Percentiles rank a stretch among this genome's conserved stretches.
These are phyloP conservation scores for Lamellibrachia luymesi DNA, from an alignment of 1,140 invertebrate genomes.

Conservation along the genomic window DNA sequence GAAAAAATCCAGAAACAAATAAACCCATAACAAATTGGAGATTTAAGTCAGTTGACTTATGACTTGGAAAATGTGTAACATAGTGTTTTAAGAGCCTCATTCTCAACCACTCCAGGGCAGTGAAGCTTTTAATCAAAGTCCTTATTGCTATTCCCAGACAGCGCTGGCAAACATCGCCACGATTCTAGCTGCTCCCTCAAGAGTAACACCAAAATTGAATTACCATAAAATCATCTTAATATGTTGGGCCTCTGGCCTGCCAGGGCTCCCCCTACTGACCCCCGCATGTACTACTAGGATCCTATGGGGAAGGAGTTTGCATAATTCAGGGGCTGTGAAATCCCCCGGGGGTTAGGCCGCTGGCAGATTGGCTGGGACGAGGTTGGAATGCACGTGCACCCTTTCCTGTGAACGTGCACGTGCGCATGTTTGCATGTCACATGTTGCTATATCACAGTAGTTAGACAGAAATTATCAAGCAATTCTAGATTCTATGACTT, in stretches of 20 bases:
- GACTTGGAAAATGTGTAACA: neutral
- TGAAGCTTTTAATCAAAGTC: neutral
- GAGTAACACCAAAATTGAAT: neutral
- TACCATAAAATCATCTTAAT: conserved; percentile 1
- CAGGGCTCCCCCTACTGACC: neutral
- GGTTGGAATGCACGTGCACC: neutral
- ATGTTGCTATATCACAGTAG: neutral
- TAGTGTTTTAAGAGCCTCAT: neutral
- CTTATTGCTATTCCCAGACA: neutral
- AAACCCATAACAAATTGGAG: neutral
- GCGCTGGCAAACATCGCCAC: neutral
- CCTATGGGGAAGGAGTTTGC: neutral
- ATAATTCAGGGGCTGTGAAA: neutral
- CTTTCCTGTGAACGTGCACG: neutral
- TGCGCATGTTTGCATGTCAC: neutral
- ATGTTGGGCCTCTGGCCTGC: neutral
- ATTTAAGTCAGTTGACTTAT: neutral
- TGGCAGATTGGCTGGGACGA: neutral
- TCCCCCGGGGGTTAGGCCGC: neutral
- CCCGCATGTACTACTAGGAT: neutral
- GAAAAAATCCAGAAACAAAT: neutral
- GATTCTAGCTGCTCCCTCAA: neutral
- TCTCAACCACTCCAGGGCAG: neutral
- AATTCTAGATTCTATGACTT: neutral
- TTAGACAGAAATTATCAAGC: neutral